phyloP scores from a whole-genome alignment of 2,797 vertebrate genomes.

The Diceros bicornis region DNA sequence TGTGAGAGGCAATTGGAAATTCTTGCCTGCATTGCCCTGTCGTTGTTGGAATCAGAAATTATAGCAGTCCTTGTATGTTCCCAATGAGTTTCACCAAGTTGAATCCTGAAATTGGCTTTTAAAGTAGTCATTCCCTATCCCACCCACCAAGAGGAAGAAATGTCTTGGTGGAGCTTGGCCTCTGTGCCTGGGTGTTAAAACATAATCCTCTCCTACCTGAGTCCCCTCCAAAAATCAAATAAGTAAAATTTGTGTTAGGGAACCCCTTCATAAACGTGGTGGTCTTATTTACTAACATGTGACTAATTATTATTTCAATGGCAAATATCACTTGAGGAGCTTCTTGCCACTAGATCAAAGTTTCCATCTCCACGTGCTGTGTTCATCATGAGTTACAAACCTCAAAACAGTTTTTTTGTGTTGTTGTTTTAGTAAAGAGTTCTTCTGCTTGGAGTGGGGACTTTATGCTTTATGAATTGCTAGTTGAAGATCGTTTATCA shows the following conservation, averaged over 20 bases:
- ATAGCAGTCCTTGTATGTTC: neutral
- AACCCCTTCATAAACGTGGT: neutral
- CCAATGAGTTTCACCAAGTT: neutral
- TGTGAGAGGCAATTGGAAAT: neutral
- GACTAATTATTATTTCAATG: rapidly evolving
- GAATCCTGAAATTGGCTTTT: neutral
- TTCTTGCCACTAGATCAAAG: neutral
- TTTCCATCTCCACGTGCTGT: rapidly evolving
- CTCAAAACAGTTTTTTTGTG: neutral
- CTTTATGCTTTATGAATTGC: neutral
- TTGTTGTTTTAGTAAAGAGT: neutral
- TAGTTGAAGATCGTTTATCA: neutral
- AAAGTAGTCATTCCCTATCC: rapidly evolving
- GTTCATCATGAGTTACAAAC: rapidly evolving
- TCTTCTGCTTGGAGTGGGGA: neutral
- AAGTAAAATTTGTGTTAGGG: neutral
- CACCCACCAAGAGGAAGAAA: rapidly evolving
- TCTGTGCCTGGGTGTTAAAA: rapidly evolving
- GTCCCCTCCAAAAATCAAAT: neutral
- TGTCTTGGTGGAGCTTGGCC: rapidly evolving
- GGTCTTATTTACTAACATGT: neutral
- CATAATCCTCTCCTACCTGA: neutral
- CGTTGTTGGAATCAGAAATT: neutral
- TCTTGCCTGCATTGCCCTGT: too few species aligned
- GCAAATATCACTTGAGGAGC: neutral